Evolutionary conservation across 2,888 invertebrate genomes (phyloP).

Genomic region (Dichetophora obliterata): DNA sequence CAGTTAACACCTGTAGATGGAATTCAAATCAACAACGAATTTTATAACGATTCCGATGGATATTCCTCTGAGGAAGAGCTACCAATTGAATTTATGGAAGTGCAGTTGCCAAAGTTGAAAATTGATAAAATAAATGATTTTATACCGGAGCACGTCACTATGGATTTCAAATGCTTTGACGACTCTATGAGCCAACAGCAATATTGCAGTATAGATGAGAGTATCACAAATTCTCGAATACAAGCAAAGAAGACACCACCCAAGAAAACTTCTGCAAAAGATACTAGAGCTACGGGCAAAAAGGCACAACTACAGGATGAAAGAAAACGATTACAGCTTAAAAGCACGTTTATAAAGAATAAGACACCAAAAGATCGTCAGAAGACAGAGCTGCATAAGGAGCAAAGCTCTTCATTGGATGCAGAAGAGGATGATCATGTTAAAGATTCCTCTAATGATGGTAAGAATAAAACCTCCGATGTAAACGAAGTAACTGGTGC

Average conservation of each 20-base stretch:
- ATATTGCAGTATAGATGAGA: neutral
- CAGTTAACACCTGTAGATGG: neutral
- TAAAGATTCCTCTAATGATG: no score
- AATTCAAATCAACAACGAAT: neutral
- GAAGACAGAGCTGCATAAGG: neutral
- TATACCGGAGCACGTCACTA: conserved; percentile 16
- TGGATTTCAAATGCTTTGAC: conserved; percentile 1
- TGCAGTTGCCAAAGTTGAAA: conserved; percentile 22
- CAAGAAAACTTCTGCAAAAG: neutral
- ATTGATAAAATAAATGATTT: conserved; percentile 3
- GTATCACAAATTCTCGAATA: neutral
- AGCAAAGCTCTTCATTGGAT: neutral
- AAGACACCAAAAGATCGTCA: neutral
- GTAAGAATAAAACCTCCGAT: neutral
- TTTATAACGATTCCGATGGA: neutral
- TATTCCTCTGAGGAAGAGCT: conserved; percentile 11
- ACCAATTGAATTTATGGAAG: conserved; percentile 40
- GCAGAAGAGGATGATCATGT: no score
- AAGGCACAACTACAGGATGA: neutral
- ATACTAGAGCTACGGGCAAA: neutral
- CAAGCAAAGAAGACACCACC: neutral
- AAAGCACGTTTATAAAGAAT: neutral
- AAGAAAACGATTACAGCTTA: neutral
- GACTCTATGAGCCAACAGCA: neutral
- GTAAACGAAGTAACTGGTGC: no score